Conservation (phyloP, 1,140 invertebrate genomes). For the Sitodiplosis mosellana region DNA sequence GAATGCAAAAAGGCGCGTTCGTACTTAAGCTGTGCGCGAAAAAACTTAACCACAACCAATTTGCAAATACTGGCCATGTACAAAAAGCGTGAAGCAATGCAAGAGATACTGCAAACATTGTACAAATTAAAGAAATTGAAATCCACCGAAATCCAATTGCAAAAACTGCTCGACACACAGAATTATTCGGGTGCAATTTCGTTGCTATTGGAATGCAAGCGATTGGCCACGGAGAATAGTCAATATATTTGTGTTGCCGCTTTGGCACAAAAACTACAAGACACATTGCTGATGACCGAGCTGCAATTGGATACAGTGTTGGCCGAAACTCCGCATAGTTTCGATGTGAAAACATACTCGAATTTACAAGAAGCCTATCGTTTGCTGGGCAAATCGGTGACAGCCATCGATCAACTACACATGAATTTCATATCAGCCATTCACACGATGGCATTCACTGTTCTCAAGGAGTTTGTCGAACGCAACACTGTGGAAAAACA, state of each 20-base stretch:
- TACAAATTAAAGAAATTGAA: conserved; percentile 68
- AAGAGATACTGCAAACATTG: conserved; percentile 56
- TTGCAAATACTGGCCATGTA: conserved; percentile 76
- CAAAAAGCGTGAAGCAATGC: conserved; percentile 61
- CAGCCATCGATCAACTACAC: conserved; percentile 82
- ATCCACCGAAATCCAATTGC: conserved; percentile 65
- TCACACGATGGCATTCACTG: conserved; percentile 68
- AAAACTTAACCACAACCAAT: conserved; percentile 66
- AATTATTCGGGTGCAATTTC: conserved; percentile 82
- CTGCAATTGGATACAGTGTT: conserved; percentile 78
- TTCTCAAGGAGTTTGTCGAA: conserved; percentile 53
- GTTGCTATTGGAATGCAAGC: conserved; percentile 71
- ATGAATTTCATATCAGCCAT: conserved; percentile 34
- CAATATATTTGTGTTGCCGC: conserved; percentile 76
- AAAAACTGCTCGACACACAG: conserved; percentile 60
- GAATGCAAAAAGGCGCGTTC: conserved; percentile 50
- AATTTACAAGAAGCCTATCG: conserved; percentile 74
- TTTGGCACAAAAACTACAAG: conserved; percentile 69
- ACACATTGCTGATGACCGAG: conserved; percentile 80
- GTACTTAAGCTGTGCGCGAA: conserved; percentile 51
- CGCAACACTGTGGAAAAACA: conserved; percentile 38
- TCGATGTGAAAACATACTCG: conserved; percentile 49
- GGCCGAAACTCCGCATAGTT: conserved; percentile 52
- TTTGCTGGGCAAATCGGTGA: conserved; percentile 68
- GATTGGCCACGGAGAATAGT: conserved; percentile 57